Conservation (phyloP, 1,140 invertebrate species). For the Hylyphantes graminicola region DNA sequence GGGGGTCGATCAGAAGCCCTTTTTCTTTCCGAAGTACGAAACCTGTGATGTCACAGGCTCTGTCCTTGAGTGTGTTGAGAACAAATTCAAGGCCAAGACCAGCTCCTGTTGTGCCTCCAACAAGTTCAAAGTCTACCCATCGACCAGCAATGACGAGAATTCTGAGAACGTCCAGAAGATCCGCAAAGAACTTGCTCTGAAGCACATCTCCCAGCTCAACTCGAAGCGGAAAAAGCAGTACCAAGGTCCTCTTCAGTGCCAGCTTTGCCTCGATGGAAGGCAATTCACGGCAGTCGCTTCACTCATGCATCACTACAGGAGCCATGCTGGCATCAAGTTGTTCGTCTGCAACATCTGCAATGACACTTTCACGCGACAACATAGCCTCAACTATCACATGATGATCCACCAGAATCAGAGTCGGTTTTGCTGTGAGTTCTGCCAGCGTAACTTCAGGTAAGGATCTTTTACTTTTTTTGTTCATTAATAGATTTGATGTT, state of each 20-base stretch:
- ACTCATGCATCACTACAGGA: constrained; percentile 20
- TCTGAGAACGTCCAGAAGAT: background rate
- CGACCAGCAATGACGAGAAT: background rate
- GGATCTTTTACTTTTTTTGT: no score
- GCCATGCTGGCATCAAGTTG: constrained; percentile 73
- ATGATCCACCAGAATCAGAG: constrained; percentile 77
- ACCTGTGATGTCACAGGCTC: background rate
- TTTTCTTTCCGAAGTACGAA: no score
- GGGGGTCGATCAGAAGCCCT: background rate
- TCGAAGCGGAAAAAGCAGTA: background rate
- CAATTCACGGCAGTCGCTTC: background rate
- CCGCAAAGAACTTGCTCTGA: background rate
- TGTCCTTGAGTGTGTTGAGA: constrained; percentile 1
- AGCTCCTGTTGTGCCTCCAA: background rate
- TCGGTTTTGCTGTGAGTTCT: constrained; percentile 75
- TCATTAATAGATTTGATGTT: no score
- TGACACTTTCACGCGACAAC: constrained; percentile 75
- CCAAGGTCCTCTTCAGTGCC: background rate
- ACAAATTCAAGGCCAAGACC: background rate
- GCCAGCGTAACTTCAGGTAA: constrained; percentile 73
- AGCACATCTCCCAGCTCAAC: background rate
- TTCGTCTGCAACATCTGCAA: constrained; percentile 75
- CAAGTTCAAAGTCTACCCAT: background rate
- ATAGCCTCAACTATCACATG: constrained; percentile 78
- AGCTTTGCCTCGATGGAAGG: background rate